These are phyloP conservation scores for Cyphomyrus discorhynchus DNA, from an alignment of 2,113 vertebrate genomes.

Conservation along the genomic window DNA sequence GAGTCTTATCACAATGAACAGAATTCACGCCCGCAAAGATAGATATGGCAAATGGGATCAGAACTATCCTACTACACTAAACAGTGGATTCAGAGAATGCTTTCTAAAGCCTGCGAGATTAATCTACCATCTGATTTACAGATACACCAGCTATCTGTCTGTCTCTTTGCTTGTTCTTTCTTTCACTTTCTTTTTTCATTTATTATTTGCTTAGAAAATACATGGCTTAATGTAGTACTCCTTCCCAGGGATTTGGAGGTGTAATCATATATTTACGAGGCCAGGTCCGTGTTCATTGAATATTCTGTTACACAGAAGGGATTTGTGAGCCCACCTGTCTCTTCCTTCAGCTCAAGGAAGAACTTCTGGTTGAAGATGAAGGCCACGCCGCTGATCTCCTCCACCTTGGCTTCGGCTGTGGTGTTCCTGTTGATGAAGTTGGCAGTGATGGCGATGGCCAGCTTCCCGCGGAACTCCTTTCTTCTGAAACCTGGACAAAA, in stretches of 20 bases:
- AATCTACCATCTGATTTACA: neutral
- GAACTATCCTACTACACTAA: neutral
- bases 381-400: constrained; percentile 96
- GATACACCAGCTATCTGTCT: neutral
- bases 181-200: neutral
- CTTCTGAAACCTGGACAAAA: constrained; percentile 77
- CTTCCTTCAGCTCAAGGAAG: constrained; percentile 91
- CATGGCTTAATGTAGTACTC: neutral
- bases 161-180: neutral
- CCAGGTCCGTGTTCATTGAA: neutral
- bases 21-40: neutral
- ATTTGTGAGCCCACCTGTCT: constrained; percentile 70
- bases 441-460: constrained; percentile 95
- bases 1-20: neutral
- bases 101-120: neutral
- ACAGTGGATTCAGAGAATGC: neutral
- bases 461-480: constrained; percentile 92
- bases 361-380: constrained; percentile 99
- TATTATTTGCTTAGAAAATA: neutral
- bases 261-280: neutral
- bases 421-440: constrained; percentile 98
- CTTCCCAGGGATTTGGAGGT: neutral
- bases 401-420: constrained; percentile 90
- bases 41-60: neutral
- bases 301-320: neutral